Evolutionary conservation across 2,888 invertebrate genomes (phyloP).

Genomic region (Abrostola tripartita): DNA sequence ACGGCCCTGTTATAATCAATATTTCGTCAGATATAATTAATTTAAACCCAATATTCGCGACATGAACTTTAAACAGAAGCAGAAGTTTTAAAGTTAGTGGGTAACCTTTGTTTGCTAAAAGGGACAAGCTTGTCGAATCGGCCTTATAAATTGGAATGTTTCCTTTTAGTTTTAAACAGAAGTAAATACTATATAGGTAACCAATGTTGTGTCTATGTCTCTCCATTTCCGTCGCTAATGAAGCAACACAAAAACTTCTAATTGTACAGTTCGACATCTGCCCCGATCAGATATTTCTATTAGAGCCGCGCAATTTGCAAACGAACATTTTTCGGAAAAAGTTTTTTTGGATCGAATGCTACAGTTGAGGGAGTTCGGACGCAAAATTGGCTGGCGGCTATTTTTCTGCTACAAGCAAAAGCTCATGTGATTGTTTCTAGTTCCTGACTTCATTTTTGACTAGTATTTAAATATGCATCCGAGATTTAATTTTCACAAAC

Average conservation of each 20-base stretch:
- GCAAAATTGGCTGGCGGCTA: conserved; percentile 16
- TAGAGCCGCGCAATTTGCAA: conserved; percentile 68
- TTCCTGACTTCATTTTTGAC: conserved; percentile 8
- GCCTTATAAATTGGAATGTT: conserved; percentile 34
- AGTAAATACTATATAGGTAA: too few relatives aligned
- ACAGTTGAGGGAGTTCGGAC: conserved; percentile 18
- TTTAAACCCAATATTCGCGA: conserved; percentile 2
- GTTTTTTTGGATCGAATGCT: conserved; percentile 27
- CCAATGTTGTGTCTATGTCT: conserved; percentile 49
- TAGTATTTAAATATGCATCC: conserved; percentile 8
- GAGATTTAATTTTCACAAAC: background rate
- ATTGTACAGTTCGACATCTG: conserved; percentile 70
- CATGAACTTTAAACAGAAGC: background rate
- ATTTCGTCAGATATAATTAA: background rate
- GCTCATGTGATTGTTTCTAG: conserved; percentile 21
- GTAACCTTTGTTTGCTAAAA: conserved; percentile 8
- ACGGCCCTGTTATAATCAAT: background rate
- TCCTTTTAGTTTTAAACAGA: conserved; percentile 28
- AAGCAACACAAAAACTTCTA: conserved; percentile 76
- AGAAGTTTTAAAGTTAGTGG: conserved; percentile 2
- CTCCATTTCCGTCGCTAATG: conserved; percentile 63
- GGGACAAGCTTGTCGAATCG: conserved; percentile 27
- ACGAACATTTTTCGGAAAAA: conserved; percentile 59
- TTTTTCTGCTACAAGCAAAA: conserved; percentile 22
- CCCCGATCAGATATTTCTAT: conserved; percentile 71